These are phyloP conservation scores for Aphis gossypii DNA, from an alignment of 1,140 invertebrate species.

Conservation along the genomic window DNA sequence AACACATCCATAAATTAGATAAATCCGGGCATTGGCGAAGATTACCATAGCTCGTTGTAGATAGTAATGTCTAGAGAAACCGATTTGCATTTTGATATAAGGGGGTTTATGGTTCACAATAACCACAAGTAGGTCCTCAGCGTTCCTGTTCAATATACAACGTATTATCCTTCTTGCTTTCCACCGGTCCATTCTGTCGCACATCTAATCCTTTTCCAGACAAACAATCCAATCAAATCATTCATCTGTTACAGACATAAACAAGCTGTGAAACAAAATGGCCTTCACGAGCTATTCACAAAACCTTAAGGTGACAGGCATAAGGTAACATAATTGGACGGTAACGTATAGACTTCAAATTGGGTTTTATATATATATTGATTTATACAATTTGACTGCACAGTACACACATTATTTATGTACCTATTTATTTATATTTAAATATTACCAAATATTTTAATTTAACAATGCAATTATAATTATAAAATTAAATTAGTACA, in stretches of 20 bases:
- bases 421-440: neutral
- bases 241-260: constrained; percentile 8
- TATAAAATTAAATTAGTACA: neutral
- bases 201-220: constrained; percentile 32
- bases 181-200: neutral
- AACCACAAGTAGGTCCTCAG: neutral
- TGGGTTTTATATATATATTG: neutral
- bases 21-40: constrained; percentile 31
- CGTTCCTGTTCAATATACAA: neutral
- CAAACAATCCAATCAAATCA: constrained; percentile 38
- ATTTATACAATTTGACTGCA: neutral
- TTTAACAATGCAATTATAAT: neutral
- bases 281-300: neutral
- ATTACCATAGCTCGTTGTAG: constrained; percentile 14
- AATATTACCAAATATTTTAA: neutral
- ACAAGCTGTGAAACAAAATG: neutral
- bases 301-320: neutral
- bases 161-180: neutral
- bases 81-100: constrained; percentile 48
- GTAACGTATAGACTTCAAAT: neutral
- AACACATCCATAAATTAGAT: constrained; percentile 35
- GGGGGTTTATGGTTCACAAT: constrained; percentile 7
- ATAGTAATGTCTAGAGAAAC: constrained; percentile 14
- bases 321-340: neutral
- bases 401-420: neutral